Evolutionary conservation across 2,888 invertebrate genomes (phyloP).

Genomic region (Lapara coniferarum): DNA sequence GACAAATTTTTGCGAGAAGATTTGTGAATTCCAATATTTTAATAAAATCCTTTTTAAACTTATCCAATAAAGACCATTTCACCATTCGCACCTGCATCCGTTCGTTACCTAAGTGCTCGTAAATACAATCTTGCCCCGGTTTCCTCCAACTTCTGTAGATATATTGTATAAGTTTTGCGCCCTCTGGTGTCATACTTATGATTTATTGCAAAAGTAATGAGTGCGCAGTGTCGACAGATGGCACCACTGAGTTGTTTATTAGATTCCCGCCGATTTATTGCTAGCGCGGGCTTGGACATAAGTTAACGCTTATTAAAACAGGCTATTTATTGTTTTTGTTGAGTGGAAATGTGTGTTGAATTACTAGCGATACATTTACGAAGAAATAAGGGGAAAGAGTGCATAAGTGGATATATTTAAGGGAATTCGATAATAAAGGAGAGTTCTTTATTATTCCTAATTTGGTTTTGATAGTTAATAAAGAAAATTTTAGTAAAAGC

Average conservation of each 20-base stretch:
- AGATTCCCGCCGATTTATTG: slow-evolving; percentile 63
- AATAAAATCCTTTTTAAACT: slow-evolving; percentile 10
- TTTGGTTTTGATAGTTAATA: no score
- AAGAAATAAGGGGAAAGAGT: not conserved
- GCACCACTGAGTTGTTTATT: slow-evolving; percentile 44
- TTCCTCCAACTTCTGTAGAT: slow-evolving; percentile 51
- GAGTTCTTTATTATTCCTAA: no score
- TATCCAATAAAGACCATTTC: slow-evolving; percentile 22
- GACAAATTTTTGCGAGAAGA: not conserved
- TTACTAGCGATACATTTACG: not conserved
- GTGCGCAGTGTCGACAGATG: slow-evolving; percentile 60
- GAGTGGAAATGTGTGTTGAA: slow-evolving; percentile 19
- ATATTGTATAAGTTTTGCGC: slow-evolving; percentile 69
- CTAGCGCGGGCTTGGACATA: slow-evolving; percentile 42
- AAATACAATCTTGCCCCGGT: slow-evolving; percentile 69
- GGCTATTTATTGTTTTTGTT: slow-evolving; percentile 40
- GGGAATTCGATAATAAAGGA: not conserved
- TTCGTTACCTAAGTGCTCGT: slow-evolving; percentile 46
- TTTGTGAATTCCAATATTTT: not conserved
- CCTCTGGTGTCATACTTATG: slow-evolving; percentile 69
- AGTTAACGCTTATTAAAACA: slow-evolving; percentile 41
- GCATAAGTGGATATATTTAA: not conserved
- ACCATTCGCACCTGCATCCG: slow-evolving; percentile 40
- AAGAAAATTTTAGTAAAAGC: no score
- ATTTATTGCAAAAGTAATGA: slow-evolving; percentile 72